These are phyloP conservation scores for Andrena trimmerana DNA, from an alignment of 2,888 invertebrate species.

Conservation along the genomic window DNA sequence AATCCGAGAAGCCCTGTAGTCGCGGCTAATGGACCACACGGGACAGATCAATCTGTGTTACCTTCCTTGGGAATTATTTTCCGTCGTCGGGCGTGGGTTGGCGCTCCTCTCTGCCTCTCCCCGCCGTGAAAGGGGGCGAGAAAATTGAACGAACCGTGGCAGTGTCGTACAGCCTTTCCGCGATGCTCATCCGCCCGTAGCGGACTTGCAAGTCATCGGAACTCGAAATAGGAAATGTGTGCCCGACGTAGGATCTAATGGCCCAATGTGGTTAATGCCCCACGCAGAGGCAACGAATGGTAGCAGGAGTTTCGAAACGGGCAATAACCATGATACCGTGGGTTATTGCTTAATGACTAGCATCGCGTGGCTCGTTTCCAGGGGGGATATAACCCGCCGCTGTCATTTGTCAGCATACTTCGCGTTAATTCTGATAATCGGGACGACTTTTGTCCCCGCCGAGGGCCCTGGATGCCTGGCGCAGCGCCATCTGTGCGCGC, in stretches of 20 bases:
- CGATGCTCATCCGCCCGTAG: background rate
- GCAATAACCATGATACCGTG: constrained; percentile 4
- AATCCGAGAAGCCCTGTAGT: constrained; percentile 69
- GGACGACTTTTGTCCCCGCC: constrained; percentile 5
- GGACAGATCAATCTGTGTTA: constrained; percentile 73
- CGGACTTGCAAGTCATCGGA: background rate
- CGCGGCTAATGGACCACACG: constrained; percentile 66
- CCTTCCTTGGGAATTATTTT: constrained; percentile 67
- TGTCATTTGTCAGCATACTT: constrained; percentile 17
- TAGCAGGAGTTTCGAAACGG: background rate
- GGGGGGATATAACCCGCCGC: constrained; percentile 16
- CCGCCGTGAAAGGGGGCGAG: no score
- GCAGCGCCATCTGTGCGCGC: background rate
- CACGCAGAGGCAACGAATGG: background rate
- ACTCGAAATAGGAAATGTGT: background rate
- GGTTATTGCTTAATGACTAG: constrained; percentile 15
- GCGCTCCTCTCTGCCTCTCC: background rate
- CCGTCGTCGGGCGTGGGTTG: constrained; percentile 45
- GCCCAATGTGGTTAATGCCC: background rate
- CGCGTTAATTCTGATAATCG: constrained; percentile 38
- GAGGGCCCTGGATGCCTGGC: background rate
- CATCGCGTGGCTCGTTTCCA: constrained; percentile 2
- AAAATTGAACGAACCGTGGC: background rate
- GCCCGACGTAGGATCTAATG: background rate
- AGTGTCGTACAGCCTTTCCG: background rate